phyloP scores from a whole-genome alignment of 2,797 vertebrate species.

The Arnoldichthys spilopterus region DNA sequence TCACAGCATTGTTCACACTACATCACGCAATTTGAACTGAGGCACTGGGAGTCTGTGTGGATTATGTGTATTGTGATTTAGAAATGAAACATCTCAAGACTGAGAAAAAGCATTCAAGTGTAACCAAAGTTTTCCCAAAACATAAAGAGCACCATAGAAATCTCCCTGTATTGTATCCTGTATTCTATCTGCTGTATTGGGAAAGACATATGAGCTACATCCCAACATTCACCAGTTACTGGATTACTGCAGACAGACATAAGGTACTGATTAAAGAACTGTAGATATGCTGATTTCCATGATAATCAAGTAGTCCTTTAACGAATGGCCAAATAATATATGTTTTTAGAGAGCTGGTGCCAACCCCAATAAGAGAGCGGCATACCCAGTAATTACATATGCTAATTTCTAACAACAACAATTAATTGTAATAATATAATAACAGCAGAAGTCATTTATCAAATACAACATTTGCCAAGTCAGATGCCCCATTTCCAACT shows the following conservation, averaged over 20 bases:
- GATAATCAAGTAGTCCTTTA: background rate
- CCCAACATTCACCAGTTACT: slow-evolving; percentile 6
- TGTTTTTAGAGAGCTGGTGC: background rate
- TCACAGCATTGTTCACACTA: slow-evolving; percentile 13
- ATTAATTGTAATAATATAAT: background rate
- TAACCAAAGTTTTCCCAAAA: slow-evolving; percentile 8
- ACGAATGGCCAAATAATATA: background rate
- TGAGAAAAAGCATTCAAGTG: background rate
- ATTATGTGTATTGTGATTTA: slow-evolving; percentile 7
- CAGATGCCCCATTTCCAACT: too few species aligned
- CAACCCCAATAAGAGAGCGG: background rate
- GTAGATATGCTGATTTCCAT: background rate
- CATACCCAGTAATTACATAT: background rate
- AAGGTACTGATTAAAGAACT: background rate
- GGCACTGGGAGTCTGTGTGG: background rate
- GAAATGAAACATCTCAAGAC: slow-evolving; percentile 20
- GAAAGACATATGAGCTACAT: background rate
- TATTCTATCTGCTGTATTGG: slow-evolving; percentile 10
- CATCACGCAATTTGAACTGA: slow-evolving; percentile 8
- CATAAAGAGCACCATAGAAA: background rate
- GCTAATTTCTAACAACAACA: background rate
- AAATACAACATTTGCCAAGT: too few species aligned
- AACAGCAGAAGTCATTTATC: too few species aligned
- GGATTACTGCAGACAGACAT: background rate
- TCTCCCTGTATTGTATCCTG: slow-evolving; percentile 12